Base-by-base conservation (phyloP, 2,797 vertebrate species). In the Acanthurus leucopareius region DNA sequence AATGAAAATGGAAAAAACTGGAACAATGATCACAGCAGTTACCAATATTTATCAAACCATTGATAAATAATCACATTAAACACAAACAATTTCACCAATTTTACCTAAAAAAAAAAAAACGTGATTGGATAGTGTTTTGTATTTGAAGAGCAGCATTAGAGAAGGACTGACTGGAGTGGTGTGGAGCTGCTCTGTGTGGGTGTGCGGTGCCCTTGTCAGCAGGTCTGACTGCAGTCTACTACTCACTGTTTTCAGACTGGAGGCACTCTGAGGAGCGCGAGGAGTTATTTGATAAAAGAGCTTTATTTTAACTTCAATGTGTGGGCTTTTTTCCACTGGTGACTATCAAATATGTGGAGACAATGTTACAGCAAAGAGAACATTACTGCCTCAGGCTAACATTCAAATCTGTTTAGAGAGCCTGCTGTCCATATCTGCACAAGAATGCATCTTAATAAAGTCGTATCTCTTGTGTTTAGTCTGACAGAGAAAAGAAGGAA, bases 391-490 rank as follows among this genome's bases (percentile, higher is more conserved):
- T 38, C 57, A 13, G 2, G 3, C 15, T 17, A 8, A 49, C 5
- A 32, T 45, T 42, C 35, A 45, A 47, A 9, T 68, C 19, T 32
- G 40, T 35, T 67, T 25, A n/a, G 35, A 8, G 73, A 38, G 14
- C 40, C 56, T 13, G 45, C 13, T 14, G 53, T 56, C 7, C 7
- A 5, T 13, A 20, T 67, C 17, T 77, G 22, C 25, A 25, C 2
- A 54, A 73, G 32, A 82, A 66, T 25, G n/a, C 49, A 47, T 80
- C 16, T 32, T 3, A 1, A 51, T 65, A 57, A 47, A 35, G n/a
- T 78, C 44, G 0, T 5, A 53, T 62, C 3, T 28, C 9, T 6
- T 1, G 32, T 48, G 51, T 79, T 57, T 44, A 28, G 13, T 16
- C 19, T 17, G 19, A 19, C 28, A 20, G 59, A 62, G 57, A 35